Percentiles rank a stretch among this genome's conserved stretches.
Conservation (phyloP, 2,113 vertebrate genomes). For the Crypturellus undulatus region DNA sequence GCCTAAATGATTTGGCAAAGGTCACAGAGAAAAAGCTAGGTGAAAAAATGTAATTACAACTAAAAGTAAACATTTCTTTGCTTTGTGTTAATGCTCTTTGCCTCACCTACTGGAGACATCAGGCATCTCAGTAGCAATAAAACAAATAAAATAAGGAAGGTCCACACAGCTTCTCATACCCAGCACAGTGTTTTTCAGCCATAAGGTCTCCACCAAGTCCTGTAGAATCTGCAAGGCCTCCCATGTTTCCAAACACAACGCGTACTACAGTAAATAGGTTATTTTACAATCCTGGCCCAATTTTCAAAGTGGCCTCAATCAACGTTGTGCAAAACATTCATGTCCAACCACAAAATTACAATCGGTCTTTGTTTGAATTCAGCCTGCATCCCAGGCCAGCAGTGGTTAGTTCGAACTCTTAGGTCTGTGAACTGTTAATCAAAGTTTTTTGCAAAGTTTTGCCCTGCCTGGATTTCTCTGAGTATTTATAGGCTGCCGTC, state of each 20-base stretch:
- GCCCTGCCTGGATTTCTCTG: slow-evolving; percentile 50
- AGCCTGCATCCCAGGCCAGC: slow-evolving; percentile 40
- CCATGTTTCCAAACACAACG: slow-evolving; percentile 52
- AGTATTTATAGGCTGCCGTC: slow-evolving; percentile 68
- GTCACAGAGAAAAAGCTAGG: slow-evolving; percentile 29
- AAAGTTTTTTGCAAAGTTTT: slow-evolving; percentile 65
- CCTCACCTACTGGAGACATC: background rate
- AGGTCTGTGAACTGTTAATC: slow-evolving; percentile 37
- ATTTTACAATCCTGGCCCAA: slow-evolving; percentile 62
- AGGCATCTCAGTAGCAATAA: too few relatives aligned
- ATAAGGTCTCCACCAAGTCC: background rate
- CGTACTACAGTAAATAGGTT: slow-evolving; percentile 58
- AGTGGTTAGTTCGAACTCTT: background rate
- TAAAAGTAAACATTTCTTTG: background rate
- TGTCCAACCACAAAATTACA: slow-evolving; percentile 69
- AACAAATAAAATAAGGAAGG: slow-evolving; percentile 16
- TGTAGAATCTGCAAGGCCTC: slow-evolving; percentile 36
- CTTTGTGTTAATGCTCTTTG: slow-evolving; percentile 1
- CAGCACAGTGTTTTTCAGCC: slow-evolving; percentile 22
- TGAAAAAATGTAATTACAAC: background rate
- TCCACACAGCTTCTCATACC: background rate
- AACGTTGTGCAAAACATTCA: slow-evolving; percentile 64
- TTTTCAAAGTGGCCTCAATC: slow-evolving; percentile 70
- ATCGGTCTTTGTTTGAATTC: slow-evolving; percentile 56
- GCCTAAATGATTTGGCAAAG: slow-evolving; percentile 22